Evolutionary conservation across 1,140 invertebrate genomes (phyloP).

Genomic region (Dryas iulia): DNA sequence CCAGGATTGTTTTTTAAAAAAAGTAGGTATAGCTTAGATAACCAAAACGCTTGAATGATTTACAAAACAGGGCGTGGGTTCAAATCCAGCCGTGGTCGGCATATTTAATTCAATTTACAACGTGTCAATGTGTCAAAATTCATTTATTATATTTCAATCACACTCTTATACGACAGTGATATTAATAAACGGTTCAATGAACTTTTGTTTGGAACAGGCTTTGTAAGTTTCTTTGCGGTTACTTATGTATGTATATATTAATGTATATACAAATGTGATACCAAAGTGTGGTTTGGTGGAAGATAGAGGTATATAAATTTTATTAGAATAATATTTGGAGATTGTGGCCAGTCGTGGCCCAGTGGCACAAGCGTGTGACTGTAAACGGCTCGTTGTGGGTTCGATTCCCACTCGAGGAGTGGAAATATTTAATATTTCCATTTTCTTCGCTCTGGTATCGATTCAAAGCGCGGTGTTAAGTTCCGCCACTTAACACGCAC

Average conservation of each 20-base stretch:
- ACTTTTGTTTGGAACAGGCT: background rate
- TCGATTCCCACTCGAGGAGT: no score
- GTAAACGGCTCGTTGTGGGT: no score
- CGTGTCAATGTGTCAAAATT: background rate
- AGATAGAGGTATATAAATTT: no score
- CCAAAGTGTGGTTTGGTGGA: background rate
- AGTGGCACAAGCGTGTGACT: no score
- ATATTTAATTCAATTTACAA: background rate
- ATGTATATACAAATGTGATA: background rate
- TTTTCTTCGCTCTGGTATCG: no score
- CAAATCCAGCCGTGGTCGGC: background rate
- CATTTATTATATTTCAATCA: conserved; percentile 2
- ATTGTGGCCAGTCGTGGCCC: no score
- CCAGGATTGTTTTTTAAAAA: no score
- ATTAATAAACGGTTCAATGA: background rate
- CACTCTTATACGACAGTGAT: background rate
- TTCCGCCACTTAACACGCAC: no score
- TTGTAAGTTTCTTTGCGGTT: conserved; percentile 1
- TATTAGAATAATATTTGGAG: no score
- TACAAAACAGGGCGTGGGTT: background rate
- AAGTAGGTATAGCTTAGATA: no score
- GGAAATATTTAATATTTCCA: no score
- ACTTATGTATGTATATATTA: background rate
- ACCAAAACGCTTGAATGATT: background rate
- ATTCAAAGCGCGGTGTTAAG: no score